Conservation (phyloP, 2,113 vertebrate genomes). For the Archocentrus centrarchus region DNA sequence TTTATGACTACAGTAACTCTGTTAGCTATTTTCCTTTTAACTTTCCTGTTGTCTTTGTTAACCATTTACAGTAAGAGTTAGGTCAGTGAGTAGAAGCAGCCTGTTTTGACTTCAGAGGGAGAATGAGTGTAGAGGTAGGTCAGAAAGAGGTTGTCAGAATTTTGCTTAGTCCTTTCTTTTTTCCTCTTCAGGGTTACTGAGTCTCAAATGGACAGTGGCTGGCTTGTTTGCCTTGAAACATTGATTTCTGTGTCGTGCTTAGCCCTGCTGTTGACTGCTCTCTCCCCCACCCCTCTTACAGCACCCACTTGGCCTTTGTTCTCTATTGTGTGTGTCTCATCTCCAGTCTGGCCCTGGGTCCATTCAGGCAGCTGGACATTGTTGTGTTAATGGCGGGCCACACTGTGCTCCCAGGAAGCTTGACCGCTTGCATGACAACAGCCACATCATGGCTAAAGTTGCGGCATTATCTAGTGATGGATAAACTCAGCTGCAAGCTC, state of each 20-base stretch:
- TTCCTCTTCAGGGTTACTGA: not conserved
- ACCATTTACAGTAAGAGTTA: not conserved
- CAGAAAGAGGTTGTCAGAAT: not conserved
- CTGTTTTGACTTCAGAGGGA: not conserved
- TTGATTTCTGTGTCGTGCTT: constrained; percentile 67
- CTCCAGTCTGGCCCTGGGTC: constrained; percentile 46
- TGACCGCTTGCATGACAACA: constrained; percentile 8
- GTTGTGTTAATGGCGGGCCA: constrained; percentile 54
- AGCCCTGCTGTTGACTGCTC: constrained; percentile 51
- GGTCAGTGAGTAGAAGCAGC: not conserved
- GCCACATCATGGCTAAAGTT: not conserved
- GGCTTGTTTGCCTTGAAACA: constrained; percentile 61
- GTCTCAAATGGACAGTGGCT: constrained; percentile 34
- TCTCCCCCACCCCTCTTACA: constrained; percentile 20
- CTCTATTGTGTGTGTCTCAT: constrained; percentile 49
- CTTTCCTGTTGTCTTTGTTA: not conserved
- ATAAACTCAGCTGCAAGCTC: not conserved
- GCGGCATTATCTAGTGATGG: not conserved
- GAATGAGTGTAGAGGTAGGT: not conserved
- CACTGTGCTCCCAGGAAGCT: constrained; percentile 24
- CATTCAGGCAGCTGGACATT: constrained; percentile 65
- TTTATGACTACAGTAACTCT: not conserved
- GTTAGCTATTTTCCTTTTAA: not conserved
- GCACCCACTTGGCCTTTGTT: constrained; percentile 57
- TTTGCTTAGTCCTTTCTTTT: constrained; percentile 1